Evolutionary conservation across 2,797 vertebrate genomes (phyloP), one percentile per base, ranked within the genome.

Genomic region (Lagodon rhomboides): DNA sequence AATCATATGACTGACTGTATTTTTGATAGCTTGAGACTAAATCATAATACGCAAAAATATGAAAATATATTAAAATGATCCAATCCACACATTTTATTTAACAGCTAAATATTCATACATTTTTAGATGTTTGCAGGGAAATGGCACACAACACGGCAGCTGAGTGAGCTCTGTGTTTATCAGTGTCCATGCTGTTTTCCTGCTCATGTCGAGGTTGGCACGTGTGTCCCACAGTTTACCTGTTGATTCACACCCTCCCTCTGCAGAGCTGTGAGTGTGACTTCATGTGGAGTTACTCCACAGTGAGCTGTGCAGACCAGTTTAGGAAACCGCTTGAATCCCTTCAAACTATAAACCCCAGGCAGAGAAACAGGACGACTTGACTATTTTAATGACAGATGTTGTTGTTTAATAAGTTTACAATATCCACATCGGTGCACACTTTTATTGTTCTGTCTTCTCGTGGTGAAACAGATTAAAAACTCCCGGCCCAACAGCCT

Each of bases 211-310:
- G 62, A 65, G 11, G n/a, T 15, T 49, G 11, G 27, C 41, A 16
- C 10, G 41, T 18, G 50, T 23, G 25, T 34, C 53, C 11, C 72
- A 50, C 50, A 74, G 53, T 74, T 49, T 50, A 74, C 72, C 44
- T 59, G 62, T 75, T 66, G 47, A 6, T 73, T 66, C 34, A 66
- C 51, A 12, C 62, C 10, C 27, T 50, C 30, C 20, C 54, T 56
- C 20, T 41, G 18, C 51, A 47, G 12, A 27, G 54, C 43, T 50
- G 62, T 38, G 71, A 56, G n/a, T 74, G 72, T 41, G 62, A 74
- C 43, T 63, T 55, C 49, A 46, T 54, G 43, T 25, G 25, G 58
- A 46, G 55, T 53, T 27, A 16, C 20, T 56, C 41, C 23, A 27
- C 4, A 47, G 27, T 16, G 47, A 30, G 38, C 15, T 17, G 22